Base-by-base conservation (phyloP, 2,797 vertebrate species). In the Anniella stebbinsi region DNA sequence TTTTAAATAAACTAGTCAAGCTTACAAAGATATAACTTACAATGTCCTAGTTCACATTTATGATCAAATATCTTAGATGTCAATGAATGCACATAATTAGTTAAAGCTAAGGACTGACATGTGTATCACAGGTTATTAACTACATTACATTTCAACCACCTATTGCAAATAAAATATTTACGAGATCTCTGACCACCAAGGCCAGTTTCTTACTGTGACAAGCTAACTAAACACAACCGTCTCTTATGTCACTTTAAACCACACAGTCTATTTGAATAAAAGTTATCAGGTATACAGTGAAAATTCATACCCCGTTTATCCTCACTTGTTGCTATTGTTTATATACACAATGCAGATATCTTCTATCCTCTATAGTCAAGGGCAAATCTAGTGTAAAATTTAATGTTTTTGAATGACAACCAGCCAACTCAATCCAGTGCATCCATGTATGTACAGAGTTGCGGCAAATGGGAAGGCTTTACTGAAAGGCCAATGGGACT, bases 201-300 rank as follows among this genome's bases (percentile, higher is more conserved):
- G 77, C 41, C 69, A 72, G 67, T 94, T 92, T 93, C 88, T 92
- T 77, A 92, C 51, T 84, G 45, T 87, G 90, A 86, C 63, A 87
- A 94, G 87, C 93, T 63, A 80, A 89, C 81, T 93, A 54, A 94
- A 72, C 36, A 84, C 78, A 88, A 93, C 1, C 60, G 28, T 83
- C 69, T 80, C 75, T 15, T 70, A 93, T 51, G 82, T 38, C 92
- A 91, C 92, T 91, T 85, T 95, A 94, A 73, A 92, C 87, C 91
- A 84, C 66, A 92, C 86, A 91, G 54, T 87, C 93, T 91, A 93
- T 94, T 94, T 91, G 90, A 92, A 90, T 84, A 93, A 87, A 90
- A 84, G 76, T 89, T 82, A 88, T 70, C 78, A 69, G 86, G 51
- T 51, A 45, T 63, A 87, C 51, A 80, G 69, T 92, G 94, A 89